Evolutionary conservation across 2,888 invertebrate genomes (phyloP).

Genomic region (Sphecodes monilicornis): DNA sequence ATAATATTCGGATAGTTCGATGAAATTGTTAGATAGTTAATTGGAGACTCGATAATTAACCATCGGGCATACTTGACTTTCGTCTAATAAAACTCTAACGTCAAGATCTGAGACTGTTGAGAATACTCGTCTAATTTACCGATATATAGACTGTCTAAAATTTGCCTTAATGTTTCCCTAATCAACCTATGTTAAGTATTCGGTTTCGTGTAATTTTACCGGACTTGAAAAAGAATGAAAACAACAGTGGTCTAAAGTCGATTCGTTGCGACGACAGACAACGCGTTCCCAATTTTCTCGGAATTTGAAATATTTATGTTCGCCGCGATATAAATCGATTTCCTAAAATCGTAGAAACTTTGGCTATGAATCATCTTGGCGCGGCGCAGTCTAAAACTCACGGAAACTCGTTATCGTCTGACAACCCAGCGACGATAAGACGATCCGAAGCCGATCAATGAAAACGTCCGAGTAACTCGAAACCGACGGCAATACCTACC

Average conservation of each 20-base stretch:
- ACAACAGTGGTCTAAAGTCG: background rate
- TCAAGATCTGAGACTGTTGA: background rate
- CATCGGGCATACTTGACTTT: background rate
- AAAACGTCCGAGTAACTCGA: conserved; percentile 25
- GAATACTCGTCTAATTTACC: background rate
- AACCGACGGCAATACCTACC: background rate
- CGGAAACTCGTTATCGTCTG: conserved; percentile 54
- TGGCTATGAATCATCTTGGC: conserved; percentile 39
- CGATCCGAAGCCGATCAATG: conserved; percentile 45
- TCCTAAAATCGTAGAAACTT: background rate
- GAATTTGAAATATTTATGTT: background rate
- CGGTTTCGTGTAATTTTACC: no score
- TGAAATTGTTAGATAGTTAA: background rate
- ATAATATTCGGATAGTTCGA: background rate
- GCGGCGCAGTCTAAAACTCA: conserved; percentile 15
- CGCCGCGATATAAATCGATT: background rate
- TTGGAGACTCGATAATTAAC: background rate
- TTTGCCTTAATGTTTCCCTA: no score
- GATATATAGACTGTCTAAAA: background rate
- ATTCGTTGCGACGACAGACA: background rate
- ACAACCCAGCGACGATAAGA: conserved; percentile 51
- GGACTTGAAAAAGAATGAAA: no score
- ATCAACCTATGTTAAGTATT: no score
- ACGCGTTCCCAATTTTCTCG: background rate
- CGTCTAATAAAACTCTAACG: background rate